phyloP scores from a whole-genome alignment of 2,113 vertebrate species.

The Myrmecobius fasciatus region DNA sequence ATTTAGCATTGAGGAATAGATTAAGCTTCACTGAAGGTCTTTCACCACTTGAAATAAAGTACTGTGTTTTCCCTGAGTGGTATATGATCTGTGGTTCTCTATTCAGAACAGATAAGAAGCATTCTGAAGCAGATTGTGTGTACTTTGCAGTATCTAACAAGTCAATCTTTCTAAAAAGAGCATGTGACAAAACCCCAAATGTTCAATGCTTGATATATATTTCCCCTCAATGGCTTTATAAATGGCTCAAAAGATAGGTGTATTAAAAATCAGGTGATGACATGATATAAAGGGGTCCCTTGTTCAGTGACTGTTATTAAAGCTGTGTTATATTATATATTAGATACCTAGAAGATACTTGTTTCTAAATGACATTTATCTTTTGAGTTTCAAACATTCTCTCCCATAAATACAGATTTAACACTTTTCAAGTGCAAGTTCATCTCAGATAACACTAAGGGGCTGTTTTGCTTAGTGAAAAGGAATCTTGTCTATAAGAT shows the following conservation, averaged over 20 bases:
- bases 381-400: constrained; percentile 85
- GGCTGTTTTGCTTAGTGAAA: constrained; percentile 80
- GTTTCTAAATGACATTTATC: constrained; percentile 87
- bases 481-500: constrained; percentile 65
- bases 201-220: constrained; percentile 84
- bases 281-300: constrained; percentile 83
- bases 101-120: constrained; percentile 76
- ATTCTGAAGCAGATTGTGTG: constrained; percentile 70
- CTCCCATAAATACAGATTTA: constrained; percentile 87
- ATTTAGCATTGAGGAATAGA: background rate
- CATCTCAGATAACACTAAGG: constrained; percentile 77
- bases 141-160: constrained; percentile 76
- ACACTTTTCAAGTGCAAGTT: constrained; percentile 84
- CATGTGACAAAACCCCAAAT: constrained; percentile 83
- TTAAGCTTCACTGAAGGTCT: background rate
- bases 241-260: constrained; percentile 82
- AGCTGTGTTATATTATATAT: constrained; percentile 85
- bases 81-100: constrained; percentile 66
- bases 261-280: constrained; percentile 86
- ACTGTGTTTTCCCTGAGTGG: constrained; percentile 37
- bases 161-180: constrained; percentile 75
- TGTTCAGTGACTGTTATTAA: constrained; percentile 86
- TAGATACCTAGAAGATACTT: constrained; percentile 85
- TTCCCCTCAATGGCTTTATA: constrained; percentile 84
- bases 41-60: constrained; percentile 50